Conservation (phyloP, 2,113 vertebrate genomes). For the Piaya cayana region DNA sequence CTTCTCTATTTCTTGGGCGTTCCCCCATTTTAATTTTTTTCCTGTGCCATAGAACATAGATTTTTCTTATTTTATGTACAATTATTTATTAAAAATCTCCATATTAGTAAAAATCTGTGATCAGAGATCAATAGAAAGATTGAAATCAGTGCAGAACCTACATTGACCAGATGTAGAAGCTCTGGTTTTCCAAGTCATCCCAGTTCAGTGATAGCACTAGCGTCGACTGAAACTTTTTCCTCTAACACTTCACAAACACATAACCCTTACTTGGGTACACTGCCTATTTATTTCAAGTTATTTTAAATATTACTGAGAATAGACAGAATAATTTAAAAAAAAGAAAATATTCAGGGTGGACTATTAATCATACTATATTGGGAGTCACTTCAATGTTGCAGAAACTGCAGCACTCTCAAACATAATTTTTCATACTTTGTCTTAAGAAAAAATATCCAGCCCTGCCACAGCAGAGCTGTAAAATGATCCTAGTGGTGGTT, state of each 20-base stretch:
- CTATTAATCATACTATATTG: background rate
- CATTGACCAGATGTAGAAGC: background rate
- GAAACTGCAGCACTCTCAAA: background rate
- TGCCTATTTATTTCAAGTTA: background rate
- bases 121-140: background rate
- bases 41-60: background rate
- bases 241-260: background rate
- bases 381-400: background rate
- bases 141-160: background rate
- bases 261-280: background rate
- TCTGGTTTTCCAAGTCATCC: background rate
- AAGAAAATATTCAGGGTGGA: background rate
- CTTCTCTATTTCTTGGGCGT: background rate
- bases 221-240: background rate
- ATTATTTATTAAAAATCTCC: background rate
- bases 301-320: background rate
- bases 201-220: background rate
- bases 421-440: background rate
- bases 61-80: background rate
- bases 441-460: background rate
- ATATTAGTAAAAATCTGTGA: rapidly evolving
- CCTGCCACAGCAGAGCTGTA: background rate
- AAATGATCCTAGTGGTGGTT: background rate
- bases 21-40: background rate
- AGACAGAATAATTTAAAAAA: background rate